Conservation (phyloP, 37 sponge, comb jelly and placozoan species). For the Amphimedon queenslandica region DNA sequence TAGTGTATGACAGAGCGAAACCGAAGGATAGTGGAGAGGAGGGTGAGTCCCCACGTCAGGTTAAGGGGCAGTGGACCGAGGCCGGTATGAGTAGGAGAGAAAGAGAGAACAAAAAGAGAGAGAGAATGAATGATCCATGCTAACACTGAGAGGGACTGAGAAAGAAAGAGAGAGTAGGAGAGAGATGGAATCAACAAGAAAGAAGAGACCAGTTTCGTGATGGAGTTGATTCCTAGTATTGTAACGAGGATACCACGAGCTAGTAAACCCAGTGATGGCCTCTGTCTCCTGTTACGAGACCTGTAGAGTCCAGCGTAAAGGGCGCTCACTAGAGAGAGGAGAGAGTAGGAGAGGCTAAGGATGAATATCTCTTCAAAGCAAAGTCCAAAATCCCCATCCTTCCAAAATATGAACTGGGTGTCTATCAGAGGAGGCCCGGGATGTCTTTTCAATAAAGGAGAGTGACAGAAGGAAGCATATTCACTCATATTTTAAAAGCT, state of each 20-base stretch:
- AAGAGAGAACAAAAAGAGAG: slow-evolving; percentile 16
- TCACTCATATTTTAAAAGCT: no score
- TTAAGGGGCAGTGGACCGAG: slow-evolving; percentile 56
- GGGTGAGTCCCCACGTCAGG: slow-evolving; percentile 38
- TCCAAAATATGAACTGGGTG: slow-evolving; percentile 58
- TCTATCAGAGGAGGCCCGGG: no score
- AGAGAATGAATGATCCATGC: slow-evolving; percentile 36
- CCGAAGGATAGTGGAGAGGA: slow-evolving; percentile 30
- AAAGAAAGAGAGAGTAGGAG: slow-evolving; percentile 34
- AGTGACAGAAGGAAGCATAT: no score
- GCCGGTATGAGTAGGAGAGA: slow-evolving; percentile 42
- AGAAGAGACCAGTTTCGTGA: slow-evolving; percentile 19
- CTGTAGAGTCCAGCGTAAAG: slow-evolving; percentile 34
- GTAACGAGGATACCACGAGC: slow-evolving; percentile 21
- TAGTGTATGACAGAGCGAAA: slow-evolving; percentile 30
- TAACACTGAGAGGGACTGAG: slow-evolving; percentile 9
- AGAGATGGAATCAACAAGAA: slow-evolving; percentile 21
- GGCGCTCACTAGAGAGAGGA: slow-evolving; percentile 44
- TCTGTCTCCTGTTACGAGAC: slow-evolving; percentile 22
- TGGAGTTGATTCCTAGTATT: slow-evolving; percentile 2
- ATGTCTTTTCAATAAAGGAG: no score
- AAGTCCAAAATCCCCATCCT: slow-evolving; percentile 44
- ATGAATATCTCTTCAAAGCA: slow-evolving; percentile 58
- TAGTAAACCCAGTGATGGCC: slow-evolving; percentile 12
- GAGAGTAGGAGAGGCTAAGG: not conserved